Percentiles rank a stretch among this genome's conserved stretches.
phyloP scores from a whole-genome alignment of 2,797 vertebrate genomes.

The Epinephelus coioides region DNA sequence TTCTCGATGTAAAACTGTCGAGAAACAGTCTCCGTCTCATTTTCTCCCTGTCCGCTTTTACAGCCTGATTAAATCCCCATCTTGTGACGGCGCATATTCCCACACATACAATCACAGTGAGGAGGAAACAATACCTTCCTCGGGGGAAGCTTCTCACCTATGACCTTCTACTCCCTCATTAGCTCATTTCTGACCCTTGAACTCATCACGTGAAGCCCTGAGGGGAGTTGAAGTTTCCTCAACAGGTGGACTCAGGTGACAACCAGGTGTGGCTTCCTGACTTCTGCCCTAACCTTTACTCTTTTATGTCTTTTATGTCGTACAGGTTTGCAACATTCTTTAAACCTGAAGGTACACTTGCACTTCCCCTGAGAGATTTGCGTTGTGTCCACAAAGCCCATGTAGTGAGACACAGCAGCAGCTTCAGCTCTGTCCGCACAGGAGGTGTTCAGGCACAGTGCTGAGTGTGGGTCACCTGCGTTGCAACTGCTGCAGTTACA shows the following conservation, averaged over 20 bases:
- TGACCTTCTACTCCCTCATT: conserved; percentile 58
- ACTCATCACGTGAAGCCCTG: conserved; percentile 34
- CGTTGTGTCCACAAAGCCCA: neutral
- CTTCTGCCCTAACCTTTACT: conserved; percentile 27
- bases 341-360: neutral
- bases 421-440: no score
- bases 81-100: neutral
- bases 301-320: conserved; percentile 28
- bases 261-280: conserved; percentile 65
- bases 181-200: conserved; percentile 61
- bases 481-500: neutral
- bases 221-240: conserved; percentile 17
- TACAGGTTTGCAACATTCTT: conserved; percentile 3
- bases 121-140: conserved; percentile 35
- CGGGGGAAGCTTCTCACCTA: conserved; percentile 46
- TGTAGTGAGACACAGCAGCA: neutral
- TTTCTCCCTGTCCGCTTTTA: conserved; percentile 40
- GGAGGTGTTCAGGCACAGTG: neutral
- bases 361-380: neutral
- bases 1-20: neutral
- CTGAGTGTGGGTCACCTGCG: neutral
- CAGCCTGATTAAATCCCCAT: conserved; percentile 29
- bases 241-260: conserved; percentile 70
- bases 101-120: conserved; percentile 7
- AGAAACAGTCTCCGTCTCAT: conserved; percentile 34